phyloP scores from a whole-genome alignment of 92 coral and sea anemone genomes.

The Anthopleura xanthogrammica region DNA sequence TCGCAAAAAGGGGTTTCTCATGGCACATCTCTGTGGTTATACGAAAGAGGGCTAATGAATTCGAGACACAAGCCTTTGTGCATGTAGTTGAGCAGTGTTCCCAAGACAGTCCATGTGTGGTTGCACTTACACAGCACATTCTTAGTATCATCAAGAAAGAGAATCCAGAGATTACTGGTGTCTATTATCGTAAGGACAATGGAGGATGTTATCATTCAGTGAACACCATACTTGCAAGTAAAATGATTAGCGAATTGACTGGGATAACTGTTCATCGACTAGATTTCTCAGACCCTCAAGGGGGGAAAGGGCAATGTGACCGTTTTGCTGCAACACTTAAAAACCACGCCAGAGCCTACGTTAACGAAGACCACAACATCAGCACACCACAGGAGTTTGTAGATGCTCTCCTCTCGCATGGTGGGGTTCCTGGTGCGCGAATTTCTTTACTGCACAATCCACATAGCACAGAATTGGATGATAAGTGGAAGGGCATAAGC shows the following conservation, averaged over 20 bases:
- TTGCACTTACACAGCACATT: conserved; percentile 40
- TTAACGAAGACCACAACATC: conserved; percentile 48
- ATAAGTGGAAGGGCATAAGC: conserved; percentile 40
- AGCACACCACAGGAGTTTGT: conserved; percentile 25
- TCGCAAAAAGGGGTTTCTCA: conserved; percentile 52
- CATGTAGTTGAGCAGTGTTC: conserved; percentile 42
- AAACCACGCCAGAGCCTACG: conserved; percentile 32
- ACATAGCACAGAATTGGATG: background rate
- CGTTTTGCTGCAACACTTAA: conserved; percentile 47
- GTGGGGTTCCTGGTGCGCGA: conserved; percentile 42
- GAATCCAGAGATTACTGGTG: conserved; percentile 38
- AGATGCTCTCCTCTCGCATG: conserved; percentile 38
- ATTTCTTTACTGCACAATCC: conserved; percentile 28
- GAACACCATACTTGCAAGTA: conserved; percentile 30
- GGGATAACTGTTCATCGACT: conserved; percentile 29
- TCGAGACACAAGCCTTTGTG: conserved; percentile 44
- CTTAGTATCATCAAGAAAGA: conserved; percentile 38
- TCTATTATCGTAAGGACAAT: conserved; percentile 45
- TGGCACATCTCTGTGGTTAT: conserved; percentile 57
- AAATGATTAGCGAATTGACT: conserved; percentile 30
- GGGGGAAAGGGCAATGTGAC: conserved; percentile 51
- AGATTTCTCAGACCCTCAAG: conserved; percentile 61
- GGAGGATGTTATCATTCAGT: conserved; percentile 59
- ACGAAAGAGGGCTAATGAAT: conserved; percentile 23
- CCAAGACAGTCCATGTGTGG: conserved; percentile 51